phyloP scores from a whole-genome alignment of 2,113 vertebrate genomes.

The Aegithalos caudatus region DNA sequence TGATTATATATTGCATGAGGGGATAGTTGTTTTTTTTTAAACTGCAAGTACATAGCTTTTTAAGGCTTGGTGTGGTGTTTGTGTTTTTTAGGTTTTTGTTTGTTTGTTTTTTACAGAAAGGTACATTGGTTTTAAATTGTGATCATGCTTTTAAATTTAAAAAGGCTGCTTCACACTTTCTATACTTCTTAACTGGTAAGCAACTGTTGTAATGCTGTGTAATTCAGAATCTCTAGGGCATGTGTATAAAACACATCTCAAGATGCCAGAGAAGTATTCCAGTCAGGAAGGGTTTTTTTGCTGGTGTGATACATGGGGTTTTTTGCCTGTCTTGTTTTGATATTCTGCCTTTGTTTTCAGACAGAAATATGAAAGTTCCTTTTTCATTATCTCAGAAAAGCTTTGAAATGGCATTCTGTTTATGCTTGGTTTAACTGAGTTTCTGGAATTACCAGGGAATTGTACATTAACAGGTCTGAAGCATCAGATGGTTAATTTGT shows the following conservation, averaged over 20 bases:
- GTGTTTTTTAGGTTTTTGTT: neutral
- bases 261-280: neutral
- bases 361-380: neutral
- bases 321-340: neutral
- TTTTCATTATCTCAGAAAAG: neutral
- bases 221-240: neutral
- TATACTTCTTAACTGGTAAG: neutral
- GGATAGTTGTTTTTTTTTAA: neutral
- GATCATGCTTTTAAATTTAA: neutral
- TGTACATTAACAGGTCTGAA: conserved; percentile 73
- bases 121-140: neutral
- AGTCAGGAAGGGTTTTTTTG: neutral
- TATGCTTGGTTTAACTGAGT: conserved; percentile 19
- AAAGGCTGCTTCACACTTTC: neutral
- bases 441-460: conserved; percentile 57
- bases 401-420: neutral
- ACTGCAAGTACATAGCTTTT: neutral
- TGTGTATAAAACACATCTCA: neutral
- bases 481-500: conserved; percentile 74
- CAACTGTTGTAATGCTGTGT: neutral
- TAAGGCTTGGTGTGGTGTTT: neutral
- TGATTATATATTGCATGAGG: neutral
- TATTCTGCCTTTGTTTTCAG: neutral
- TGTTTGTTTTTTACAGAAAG: neutral
- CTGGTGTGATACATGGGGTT: neutral